These are phyloP conservation scores for Micronycteris hirsuta DNA, from an alignment of 2,113 vertebrate genomes.

Conservation along the genomic window DNA sequence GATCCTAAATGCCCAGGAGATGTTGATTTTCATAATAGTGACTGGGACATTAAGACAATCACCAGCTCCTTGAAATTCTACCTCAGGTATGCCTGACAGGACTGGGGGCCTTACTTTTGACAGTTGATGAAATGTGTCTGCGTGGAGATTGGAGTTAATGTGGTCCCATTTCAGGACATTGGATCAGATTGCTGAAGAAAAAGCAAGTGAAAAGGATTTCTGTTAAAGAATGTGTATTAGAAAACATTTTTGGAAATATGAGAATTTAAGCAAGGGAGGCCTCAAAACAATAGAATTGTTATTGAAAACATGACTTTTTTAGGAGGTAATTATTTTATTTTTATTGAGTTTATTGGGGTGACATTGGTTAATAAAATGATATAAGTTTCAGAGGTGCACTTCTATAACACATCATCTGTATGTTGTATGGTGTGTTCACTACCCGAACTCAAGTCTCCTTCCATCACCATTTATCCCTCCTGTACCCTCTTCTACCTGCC, in stretches of 20 bases:
- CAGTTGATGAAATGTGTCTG: neutral
- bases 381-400: neutral
- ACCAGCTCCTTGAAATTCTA: conserved; percentile 98
- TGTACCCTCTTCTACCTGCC: neutral
- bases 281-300: conserved; percentile 34
- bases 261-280: neutral
- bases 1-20: conserved; percentile 91
- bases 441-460: neutral
- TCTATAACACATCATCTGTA: neutral
- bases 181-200: neutral
- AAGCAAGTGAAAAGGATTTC: neutral
- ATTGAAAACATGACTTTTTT: neutral
- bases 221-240: neutral
- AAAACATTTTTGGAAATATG: neutral
- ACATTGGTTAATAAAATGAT: neutral
- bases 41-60: conserved; percentile 96
- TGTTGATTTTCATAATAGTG: conserved; percentile 88
- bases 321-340: neutral
- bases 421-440: neutral
- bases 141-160: neutral
- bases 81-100: conserved; percentile 85
- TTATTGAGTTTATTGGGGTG: neutral
- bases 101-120: conserved; percentile 10
- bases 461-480: neutral
- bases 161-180: neutral